phyloP scores from a whole-genome alignment of 2,113 vertebrate genomes.

The Dasypus novemcinctus region DNA sequence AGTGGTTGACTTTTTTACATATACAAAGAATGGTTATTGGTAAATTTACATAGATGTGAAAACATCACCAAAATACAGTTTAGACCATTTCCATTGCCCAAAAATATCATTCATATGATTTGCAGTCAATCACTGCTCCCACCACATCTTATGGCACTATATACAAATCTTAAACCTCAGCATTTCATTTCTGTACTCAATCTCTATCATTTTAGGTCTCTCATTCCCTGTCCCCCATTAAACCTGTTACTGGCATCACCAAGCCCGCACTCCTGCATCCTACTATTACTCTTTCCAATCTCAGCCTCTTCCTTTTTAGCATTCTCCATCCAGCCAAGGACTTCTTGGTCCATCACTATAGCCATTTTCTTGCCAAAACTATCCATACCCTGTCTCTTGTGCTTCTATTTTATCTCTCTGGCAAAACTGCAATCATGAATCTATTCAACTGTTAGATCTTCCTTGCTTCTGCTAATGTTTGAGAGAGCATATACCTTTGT shows the following conservation, averaged over 20 bases:
- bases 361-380: background rate
- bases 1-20: background rate
- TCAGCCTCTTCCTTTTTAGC: background rate
- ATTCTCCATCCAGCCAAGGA: background rate
- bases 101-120: background rate
- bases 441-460: background rate
- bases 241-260: background rate
- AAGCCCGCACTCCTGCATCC: background rate
- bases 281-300: background rate
- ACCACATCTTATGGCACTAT: background rate
- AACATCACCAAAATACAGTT: background rate
- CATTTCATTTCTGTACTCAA: background rate
- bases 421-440: background rate
- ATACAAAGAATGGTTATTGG: background rate
- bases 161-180: background rate
- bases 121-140: background rate
- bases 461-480: background rate
- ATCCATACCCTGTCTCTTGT: background rate
- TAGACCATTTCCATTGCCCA: background rate
- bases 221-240: background rate
- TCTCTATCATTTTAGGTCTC: background rate
- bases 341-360: background rate
- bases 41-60: background rate
- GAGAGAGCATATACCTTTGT: background rate
- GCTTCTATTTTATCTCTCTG: background rate